Base-by-base conservation (phyloP, 2,888 invertebrate genomes). In the Zaprionus bogoriensis region DNA sequence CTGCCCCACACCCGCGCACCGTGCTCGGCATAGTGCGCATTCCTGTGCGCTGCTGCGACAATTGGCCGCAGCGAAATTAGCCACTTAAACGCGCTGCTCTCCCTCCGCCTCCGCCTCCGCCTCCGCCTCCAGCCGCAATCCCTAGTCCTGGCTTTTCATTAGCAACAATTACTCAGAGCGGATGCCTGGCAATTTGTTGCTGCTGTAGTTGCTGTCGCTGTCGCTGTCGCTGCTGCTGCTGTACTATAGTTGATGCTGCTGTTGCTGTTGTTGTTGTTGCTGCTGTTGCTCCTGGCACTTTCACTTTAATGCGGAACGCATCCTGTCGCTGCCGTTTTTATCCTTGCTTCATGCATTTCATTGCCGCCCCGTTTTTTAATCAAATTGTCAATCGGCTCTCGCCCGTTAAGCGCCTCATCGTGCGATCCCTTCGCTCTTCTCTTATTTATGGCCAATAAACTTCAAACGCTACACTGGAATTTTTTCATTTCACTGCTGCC, bases 361-460 rank as follows among this genome's bases (percentile, higher is more conserved):
- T 72, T 50, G 5, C 42, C 59, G 64, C 50, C 51, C 72, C 67
- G 59, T 68, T 79, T 87, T 83, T 86, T 86, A 86, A 86, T 86
- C 88, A 86, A 87, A 86, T 72, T 87, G 86, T 86, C 86, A 86
- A 82, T 85, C 82, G 78, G 17, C 73, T 72, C 73, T 82, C 78
- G 78, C 63, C 53, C 47, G 60, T 61, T 68, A 54, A 68, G 46
- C 52, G 52, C 12, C 41, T 7, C 23, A 3, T 41, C 12, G 12
- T 41, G 39, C 30, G 55, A 50, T 28, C 7, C 32, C 32, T 14
- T n/a, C 30, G 12, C 5, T 3, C 30, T 12, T 70, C 67, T 71
- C 79, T 84, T 87, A 87, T 84, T 84, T 84, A 84, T 84, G 86
- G 83, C 83, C 83, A 84, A 84, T 84, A 84, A 85, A 82, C 87